Evolutionary conservation across 2,888 invertebrate genomes (phyloP).

Genomic region (Dynastes maya): DNA sequence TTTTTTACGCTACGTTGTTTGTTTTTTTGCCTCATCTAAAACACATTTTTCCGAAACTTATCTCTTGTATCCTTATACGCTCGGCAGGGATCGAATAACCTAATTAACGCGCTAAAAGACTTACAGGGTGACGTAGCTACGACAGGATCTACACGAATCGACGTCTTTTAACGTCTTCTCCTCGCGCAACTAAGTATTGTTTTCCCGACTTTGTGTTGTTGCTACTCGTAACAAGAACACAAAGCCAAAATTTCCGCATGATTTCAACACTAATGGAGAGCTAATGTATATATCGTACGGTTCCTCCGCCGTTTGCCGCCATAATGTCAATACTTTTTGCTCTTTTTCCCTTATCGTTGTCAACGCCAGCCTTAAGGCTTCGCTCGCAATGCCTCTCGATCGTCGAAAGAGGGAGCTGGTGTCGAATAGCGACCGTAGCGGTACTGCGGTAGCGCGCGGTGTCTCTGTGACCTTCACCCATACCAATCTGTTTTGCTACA

Average conservation of each 20-base stretch:
- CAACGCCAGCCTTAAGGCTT: conserved; percentile 11
- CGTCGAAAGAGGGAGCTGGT: conserved; percentile 1
- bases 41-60: not conserved
- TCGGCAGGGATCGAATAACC: not conserved
- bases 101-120: not conserved
- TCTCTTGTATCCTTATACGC: not conserved
- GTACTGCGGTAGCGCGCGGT: not conserved
- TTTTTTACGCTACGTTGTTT: too few species aligned
- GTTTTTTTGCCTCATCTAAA: not conserved
- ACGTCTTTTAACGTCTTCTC: not conserved
- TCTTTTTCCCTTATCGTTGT: conserved; percentile 25
- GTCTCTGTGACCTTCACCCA: conserved; percentile 36
- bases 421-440: not conserved
- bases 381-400: not conserved
- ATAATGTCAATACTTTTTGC: conserved; percentile 46
- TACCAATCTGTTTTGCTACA: conserved; percentile 21
- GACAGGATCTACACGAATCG: not conserved
- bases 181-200: not conserved
- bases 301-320: not conserved
- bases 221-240: conserved; percentile 9
- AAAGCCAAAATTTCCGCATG: conserved; percentile 41
- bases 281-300: conserved; percentile 44
- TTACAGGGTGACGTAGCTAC: not conserved
- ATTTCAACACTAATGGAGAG: conserved; percentile 40
- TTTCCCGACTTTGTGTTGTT: conserved; percentile 11